Base-by-base conservation (phyloP, 2,888 invertebrate genomes). In the Automeris io region DNA sequence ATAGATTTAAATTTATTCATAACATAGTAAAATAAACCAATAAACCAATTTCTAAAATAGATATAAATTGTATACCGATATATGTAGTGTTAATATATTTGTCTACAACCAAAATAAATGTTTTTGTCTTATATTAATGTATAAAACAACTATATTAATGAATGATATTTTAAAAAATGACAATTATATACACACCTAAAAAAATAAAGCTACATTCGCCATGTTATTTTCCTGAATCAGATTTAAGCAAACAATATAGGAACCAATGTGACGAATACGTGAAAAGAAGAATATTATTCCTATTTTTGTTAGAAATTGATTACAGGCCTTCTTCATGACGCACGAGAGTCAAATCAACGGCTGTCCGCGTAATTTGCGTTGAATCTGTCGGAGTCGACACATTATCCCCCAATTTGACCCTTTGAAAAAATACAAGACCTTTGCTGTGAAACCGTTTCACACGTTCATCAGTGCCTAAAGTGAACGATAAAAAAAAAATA, bases 341-440 rank as follows among this genome's bases (percentile, higher is more conserved):
- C 56, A 57, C 54, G 57, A 53, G 54, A 58, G 49, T 41, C 49
- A 44, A 49, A 51, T 48, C 54, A 54, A 46, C 60, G 53, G 53
- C 53, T 59, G 57, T 48, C 56, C 54, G 43, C 43, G 64, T 62
- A 72, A 75, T 75, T 75, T 72, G 51, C 55, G 70, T 66, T 55
- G 46, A 47, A 43, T 42, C 57, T 52, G 55, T 45, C 61, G 61
- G 53, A 57, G 53, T 61, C 61, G 52, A 58, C 68, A 57, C 71
- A 72, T 73, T 72, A 74, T 69, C 72, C 74, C 68, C 56, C 57
- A 56, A 58, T 59, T 62, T 55, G 53, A 65, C 66, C 70, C 64
- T 66, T 60, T 54, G 43, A 57, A 59, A 64, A 64, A 69, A 66
- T 68, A 58, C 49, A 67, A 57, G 57, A 54, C 59, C 57, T 58